Base-by-base conservation (phyloP, 1,140 invertebrate species). In the Calosoma granatense region DNA sequence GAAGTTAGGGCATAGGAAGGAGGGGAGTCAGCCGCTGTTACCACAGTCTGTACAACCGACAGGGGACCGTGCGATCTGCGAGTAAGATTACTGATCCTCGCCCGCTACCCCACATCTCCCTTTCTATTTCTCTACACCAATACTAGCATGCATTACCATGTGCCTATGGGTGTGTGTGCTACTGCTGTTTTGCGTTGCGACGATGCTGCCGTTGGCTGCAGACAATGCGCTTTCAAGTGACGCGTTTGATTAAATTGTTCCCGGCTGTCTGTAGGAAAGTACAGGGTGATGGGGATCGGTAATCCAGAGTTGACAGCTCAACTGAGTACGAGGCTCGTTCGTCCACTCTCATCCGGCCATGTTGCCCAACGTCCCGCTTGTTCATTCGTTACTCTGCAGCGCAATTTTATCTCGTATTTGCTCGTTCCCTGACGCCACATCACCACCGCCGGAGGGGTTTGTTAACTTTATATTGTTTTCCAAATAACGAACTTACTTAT, bases 241-340 rank as follows among this genome's bases (percentile, higher is more conserved):
- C 41, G 41, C 41, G 41, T 47, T 47, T 47, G 41, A 47, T 47
- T 47, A 47, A 47, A 47, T 47, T 47, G 41, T 47, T 47, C 41
- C 41, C 41, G 41, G 41, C 41, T 47, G 41, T 17, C 15, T 9
- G 41, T 9, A 9, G 26, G 26, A 36, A 6, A n/a, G 26, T 36
- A n/a, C 6, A 36, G 6, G n/a, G 26, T 9, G n/a, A 36, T n/a
- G 26, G 26, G 26, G n/a, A 17, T 17, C 15, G 6, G 41, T 47
- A 47, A 47, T 47, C 41, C 41, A 11, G 3, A 3, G 41, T 47
- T 47, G 41, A 47, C 41, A 47, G 41, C 17, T 11, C 17, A 4
- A 47, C 9, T 4, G 4, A 6, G 26, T 30, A 30, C 4, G 26
- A 30, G 26, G 14, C 14, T 14, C 26, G 14, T 30, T 30, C 26